Evolutionary conservation across 2,797 vertebrate genomes (phyloP).

Genomic region (Pseudotriccus pelzelni): DNA sequence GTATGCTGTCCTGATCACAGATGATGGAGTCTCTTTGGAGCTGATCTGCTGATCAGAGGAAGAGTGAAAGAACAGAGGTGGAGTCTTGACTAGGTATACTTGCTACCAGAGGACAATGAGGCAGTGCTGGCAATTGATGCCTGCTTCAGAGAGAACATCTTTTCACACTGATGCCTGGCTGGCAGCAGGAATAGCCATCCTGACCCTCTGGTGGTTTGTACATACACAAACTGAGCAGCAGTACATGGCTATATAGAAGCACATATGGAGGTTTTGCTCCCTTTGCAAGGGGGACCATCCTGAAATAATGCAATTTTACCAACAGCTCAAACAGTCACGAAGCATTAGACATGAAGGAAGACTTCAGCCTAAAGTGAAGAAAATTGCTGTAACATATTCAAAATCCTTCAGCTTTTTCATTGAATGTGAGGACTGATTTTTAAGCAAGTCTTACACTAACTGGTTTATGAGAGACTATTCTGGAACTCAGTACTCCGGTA

Average conservation of each 20-base stretch:
- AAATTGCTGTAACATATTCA: background rate
- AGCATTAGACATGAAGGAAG: background rate
- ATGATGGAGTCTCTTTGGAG: background rate
- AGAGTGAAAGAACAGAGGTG: background rate
- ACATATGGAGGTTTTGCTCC: background rate
- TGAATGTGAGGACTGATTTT: background rate
- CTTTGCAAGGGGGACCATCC: background rate
- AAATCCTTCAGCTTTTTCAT: background rate
- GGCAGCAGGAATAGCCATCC: background rate
- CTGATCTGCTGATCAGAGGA: background rate
- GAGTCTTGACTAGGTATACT: accelerated
- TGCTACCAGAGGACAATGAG: background rate
- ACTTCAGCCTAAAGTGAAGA: background rate
- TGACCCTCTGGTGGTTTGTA: background rate
- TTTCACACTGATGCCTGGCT: background rate
- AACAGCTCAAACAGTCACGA: background rate
- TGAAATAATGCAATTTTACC: background rate
- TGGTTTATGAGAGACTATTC: background rate
- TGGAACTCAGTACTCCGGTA: background rate
- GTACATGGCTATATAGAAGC: background rate
- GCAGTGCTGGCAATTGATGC: background rate
- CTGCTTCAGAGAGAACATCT: background rate
- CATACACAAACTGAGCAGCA: background rate
- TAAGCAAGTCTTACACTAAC: background rate
- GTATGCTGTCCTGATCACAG: background rate